These are phyloP conservation scores for Tricholaema leucomelas DNA, from an alignment of 2,113 vertebrate genomes.

Conservation along the genomic window DNA sequence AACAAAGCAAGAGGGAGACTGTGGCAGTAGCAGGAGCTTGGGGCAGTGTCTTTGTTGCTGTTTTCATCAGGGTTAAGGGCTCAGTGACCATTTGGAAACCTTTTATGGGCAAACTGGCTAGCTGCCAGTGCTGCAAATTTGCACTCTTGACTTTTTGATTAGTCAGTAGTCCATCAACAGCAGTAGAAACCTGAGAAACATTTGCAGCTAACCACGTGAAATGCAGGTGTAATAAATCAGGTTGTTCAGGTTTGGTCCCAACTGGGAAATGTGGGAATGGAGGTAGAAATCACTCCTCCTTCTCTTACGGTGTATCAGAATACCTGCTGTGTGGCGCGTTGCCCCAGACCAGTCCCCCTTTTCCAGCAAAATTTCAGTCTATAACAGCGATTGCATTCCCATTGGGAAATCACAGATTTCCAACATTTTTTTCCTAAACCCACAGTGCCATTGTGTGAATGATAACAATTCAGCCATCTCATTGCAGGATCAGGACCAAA, in stretches of 20 bases:
- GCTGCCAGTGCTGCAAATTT: slow-evolving; percentile 64
- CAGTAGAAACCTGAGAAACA: slow-evolving; percentile 63
- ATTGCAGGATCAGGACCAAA: not conserved
- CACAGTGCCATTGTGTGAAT: not conserved
- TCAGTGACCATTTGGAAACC: slow-evolving; percentile 62
- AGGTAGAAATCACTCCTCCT: slow-evolving; percentile 24
- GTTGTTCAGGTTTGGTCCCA: slow-evolving; percentile 69
- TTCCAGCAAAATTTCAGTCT: not conserved
- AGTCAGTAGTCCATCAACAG: slow-evolving; percentile 71
- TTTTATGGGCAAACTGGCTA: slow-evolving; percentile 70
- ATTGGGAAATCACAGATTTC: not conserved
- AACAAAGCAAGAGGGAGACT: not conserved
- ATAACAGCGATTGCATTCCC: not conserved
- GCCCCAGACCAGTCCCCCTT: not conserved
- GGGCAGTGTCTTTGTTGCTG: slow-evolving; percentile 51
- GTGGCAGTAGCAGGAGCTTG: slow-evolving; percentile 25
- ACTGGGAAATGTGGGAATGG: slow-evolving; percentile 57
- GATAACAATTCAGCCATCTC: not conserved
- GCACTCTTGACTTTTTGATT: slow-evolving; percentile 70
- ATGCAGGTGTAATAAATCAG: slow-evolving; percentile 71
- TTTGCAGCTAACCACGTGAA: slow-evolving; percentile 71
- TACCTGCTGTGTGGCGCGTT: not conserved
- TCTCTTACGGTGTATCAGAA: not conserved
- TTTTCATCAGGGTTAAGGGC: slow-evolving; percentile 64
- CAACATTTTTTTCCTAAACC: not conserved